Evolutionary conservation across 2,888 invertebrate species (phyloP).

Genomic region (Automeris io): DNA sequence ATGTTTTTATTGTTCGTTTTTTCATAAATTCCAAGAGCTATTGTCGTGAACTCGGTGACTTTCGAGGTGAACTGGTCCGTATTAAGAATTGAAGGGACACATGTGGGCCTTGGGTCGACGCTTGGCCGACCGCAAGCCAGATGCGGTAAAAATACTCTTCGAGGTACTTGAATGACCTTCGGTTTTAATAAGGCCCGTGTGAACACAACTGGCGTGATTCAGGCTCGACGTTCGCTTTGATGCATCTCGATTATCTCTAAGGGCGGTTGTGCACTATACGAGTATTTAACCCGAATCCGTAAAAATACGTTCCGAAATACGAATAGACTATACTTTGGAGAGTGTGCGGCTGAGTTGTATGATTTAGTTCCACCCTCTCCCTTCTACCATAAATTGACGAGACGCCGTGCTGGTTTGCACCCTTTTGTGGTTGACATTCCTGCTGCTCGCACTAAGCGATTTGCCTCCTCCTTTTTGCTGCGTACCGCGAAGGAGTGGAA

Average conservation of each 20-base stretch:
- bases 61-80: slow-evolving; percentile 56
- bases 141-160: slow-evolving; percentile 42
- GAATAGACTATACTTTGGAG: too few species aligned
- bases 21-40: slow-evolving; percentile 22
- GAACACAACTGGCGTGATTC: slow-evolving; percentile 32
- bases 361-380: too few species aligned
- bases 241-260: slow-evolving; percentile 37
- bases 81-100: slow-evolving; percentile 55
- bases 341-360: too few species aligned
- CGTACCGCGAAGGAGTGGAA: too few species aligned
- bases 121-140: slow-evolving; percentile 36
- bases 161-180: slow-evolving; percentile 38
- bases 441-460: too few species aligned
- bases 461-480: too few species aligned
- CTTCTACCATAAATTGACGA: too few species aligned
- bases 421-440: too few species aligned
- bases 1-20: slow-evolving; percentile 20
- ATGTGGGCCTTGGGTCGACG: slow-evolving; percentile 51
- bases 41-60: slow-evolving; percentile 37
- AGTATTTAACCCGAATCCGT: too few species aligned
- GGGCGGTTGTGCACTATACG: too few species aligned
- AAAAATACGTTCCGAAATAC: too few species aligned
- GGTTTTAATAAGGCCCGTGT: slow-evolving; percentile 46
- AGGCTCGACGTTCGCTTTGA: slow-evolving; percentile 39
- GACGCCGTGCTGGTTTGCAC: too few species aligned